These are phyloP conservation scores for Willisornis vidua DNA, from an alignment of 2,113 vertebrate genomes.

Conservation along the genomic window DNA sequence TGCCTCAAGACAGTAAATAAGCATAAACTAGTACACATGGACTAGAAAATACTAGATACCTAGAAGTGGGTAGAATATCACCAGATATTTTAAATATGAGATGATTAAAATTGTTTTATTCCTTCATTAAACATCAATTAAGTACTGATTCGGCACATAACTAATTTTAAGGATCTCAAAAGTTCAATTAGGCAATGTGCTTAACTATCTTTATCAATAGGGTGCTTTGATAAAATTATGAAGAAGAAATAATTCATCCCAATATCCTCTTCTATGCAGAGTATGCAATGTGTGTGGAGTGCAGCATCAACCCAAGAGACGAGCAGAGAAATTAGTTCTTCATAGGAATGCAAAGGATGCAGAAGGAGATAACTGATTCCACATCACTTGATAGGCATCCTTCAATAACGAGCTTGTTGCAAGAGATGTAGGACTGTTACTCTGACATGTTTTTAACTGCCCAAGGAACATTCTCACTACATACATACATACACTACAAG, in stretches of 20 bases:
- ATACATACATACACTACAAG: neutral
- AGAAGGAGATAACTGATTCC: neutral
- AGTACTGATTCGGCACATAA: neutral
- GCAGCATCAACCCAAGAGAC: neutral
- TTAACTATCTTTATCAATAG: neutral
- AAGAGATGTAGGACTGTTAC: neutral
- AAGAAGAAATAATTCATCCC: neutral
- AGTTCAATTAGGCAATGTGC: neutral
- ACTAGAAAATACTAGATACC: neutral
- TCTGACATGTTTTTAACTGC: neutral
- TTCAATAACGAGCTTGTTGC: neutral
- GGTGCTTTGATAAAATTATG: neutral
- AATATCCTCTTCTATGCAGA: neutral
- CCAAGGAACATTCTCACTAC: neutral
- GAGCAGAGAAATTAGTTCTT: neutral
- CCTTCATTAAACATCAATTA: neutral
- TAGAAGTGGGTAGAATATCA: neutral
- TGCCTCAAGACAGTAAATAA: neutral
- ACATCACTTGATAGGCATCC: neutral
- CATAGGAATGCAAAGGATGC: neutral
- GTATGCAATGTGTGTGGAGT: neutral
- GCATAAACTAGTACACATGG: neutral
- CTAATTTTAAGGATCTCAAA: neutral
- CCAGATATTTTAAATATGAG: neutral
- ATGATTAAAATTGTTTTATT: neutral